Evolutionary conservation across 2,888 invertebrate species (phyloP), one percentile per base, ranked within the genome.

Genomic region (Acrocera orbiculus): DNA sequence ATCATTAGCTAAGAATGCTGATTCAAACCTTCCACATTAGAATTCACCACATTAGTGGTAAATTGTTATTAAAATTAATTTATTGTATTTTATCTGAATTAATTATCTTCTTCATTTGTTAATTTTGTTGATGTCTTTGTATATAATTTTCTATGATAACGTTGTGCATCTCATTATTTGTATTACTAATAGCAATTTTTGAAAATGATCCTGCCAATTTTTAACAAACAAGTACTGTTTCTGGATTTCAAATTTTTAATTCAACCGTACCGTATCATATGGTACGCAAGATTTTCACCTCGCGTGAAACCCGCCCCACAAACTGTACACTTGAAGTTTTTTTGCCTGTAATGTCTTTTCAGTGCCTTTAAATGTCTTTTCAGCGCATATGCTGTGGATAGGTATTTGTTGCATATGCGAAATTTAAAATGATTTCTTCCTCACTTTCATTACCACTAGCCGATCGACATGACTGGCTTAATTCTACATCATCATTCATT

Each of bases 21-120:
- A 85, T 55, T 87, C 87, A 58, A 87, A 87, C 61, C 86, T 86
- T 44, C 87, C 87, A 40, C 86, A 70, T 87, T 87, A 87, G 49
- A 83, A 83, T 59, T 85, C 86, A 43, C 86, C 66, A 55, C 87
- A 86, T 64, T 83, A 77, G 66, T 2, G 81, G 78, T 31, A 83
- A 60, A 32, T 73, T 68, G 38, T 60, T 62, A 23, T 27, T 40
- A 20, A 57, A 45, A 2, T 68, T 65, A 16, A 69, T 64, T 41
- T 46, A 47, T n/a, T 45, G 46, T 7, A 54, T 39, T 38, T 52
- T 53, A 38, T 62, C 61, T 11, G 58, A 38, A 41, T 62, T 62
- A 23, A 56, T 55, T 28, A 23, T 41, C 56, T 37, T 58, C 57
- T 26, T 56, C 57, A 42, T 57, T 57, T 3, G 57, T 57, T 27